phyloP scores from a whole-genome alignment of 1,140 invertebrate genomes.

The Trichoplusia ni region DNA sequence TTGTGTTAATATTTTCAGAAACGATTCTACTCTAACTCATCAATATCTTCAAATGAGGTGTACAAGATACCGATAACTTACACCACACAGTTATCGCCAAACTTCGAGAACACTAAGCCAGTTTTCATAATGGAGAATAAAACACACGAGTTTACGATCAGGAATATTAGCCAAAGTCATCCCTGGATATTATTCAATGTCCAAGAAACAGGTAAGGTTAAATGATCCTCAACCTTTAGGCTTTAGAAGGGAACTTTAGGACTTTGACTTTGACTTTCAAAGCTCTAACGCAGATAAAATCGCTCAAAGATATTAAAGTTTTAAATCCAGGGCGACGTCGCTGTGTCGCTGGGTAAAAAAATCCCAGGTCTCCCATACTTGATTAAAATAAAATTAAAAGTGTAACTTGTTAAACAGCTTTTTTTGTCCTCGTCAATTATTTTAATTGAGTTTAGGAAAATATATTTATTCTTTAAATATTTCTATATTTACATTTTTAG shows the following conservation, averaged over 20 bases:
- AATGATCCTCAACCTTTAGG: neutral
- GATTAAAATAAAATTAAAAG: no score
- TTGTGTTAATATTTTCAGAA: conserved; percentile 52
- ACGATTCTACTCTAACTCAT: conserved; percentile 63
- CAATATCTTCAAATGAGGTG: conserved; percentile 53
- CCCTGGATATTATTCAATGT: conserved; percentile 88
- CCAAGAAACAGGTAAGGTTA: conserved; percentile 83
- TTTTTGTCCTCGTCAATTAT: no score
- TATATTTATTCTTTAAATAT: no score
- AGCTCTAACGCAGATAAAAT: no score
- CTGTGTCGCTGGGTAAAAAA: no score
- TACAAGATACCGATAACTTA: conserved; percentile 86
- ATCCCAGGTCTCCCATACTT: no score
- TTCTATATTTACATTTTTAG: conserved; percentile 64
- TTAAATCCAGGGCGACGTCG: no score
- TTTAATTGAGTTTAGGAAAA: no score
- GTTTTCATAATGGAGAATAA: conserved; percentile 77
- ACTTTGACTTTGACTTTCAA: no score
- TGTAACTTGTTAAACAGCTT: no score
- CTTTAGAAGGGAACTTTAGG: no score
- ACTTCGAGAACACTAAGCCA: conserved; percentile 83
- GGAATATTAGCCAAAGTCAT: conserved; percentile 48
- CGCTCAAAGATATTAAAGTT: no score
- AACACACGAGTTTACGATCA: conserved; percentile 44
- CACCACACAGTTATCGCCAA: conserved; percentile 67